Conservation (phyloP, 2,113 vertebrate genomes). For the Puffinus mauretanicus region DNA sequence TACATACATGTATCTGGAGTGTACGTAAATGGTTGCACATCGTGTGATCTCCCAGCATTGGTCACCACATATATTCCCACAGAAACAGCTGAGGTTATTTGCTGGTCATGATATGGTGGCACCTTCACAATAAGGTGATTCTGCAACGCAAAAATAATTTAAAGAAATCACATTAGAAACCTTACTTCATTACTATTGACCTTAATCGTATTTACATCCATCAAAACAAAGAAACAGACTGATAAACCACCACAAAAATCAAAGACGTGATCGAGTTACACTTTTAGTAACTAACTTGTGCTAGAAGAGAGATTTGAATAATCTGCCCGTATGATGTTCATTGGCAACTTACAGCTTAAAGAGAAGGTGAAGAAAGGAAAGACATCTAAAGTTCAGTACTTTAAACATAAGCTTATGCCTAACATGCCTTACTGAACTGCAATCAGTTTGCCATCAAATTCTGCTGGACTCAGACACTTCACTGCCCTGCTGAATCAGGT, state of each 20-base stretch:
- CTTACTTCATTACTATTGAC: not conserved
- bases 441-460: not conserved
- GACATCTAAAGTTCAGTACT: not conserved
- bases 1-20: slow-evolving; percentile 91
- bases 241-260: not conserved
- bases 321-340: not conserved
- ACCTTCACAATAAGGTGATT: slow-evolving; percentile 98
- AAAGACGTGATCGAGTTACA: too few relatives aligned
- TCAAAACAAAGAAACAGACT: not conserved
- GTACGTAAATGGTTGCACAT: slow-evolving; percentile 94
- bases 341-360: not conserved
- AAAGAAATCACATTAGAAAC: not conserved
- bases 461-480: not conserved
- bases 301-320: not conserved
- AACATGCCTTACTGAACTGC: not conserved
- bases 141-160: slow-evolving; percentile 67
- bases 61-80: slow-evolving; percentile 95
- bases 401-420: not conserved
- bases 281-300: not conserved
- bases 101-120: slow-evolving; percentile 91
- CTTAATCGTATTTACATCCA: not conserved
- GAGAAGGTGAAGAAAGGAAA: not conserved
- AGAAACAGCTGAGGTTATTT: slow-evolving; percentile 86
- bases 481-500: not conserved
- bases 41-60: slow-evolving; percentile 94